phyloP scores from a whole-genome alignment of 2,113 vertebrate species.

The Malurus cyaneus region DNA sequence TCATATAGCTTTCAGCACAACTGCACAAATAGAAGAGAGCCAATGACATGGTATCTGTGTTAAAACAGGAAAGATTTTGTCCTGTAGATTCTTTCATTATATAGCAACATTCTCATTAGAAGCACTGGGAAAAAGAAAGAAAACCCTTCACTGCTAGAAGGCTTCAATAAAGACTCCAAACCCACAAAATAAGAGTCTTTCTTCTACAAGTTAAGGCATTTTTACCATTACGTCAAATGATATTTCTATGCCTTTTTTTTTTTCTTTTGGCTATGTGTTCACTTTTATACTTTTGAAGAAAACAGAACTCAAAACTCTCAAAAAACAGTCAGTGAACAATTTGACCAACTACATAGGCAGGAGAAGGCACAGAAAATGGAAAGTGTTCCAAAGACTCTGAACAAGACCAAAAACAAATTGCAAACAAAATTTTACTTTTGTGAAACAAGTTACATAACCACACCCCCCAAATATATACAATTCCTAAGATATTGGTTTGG shows the following conservation, averaged over 20 bases:
- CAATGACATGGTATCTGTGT: slow-evolving; percentile 17
- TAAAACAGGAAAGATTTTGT: slow-evolving; percentile 44
- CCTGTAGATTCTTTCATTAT: slow-evolving; percentile 19
- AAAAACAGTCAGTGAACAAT: not conserved
- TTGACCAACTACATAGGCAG: not conserved
- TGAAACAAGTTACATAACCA: not conserved
- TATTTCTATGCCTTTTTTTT: not conserved
- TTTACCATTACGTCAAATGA: not conserved
- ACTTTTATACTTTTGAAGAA: not conserved
- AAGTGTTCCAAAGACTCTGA: not conserved
- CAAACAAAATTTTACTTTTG: not conserved
- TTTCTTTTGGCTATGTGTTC: not conserved
- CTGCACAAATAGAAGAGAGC: not conserved
- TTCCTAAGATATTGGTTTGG: not conserved
- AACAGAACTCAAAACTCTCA: not conserved
- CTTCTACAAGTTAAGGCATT: not conserved
- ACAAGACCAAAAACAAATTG: not conserved
- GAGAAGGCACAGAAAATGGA: not conserved
- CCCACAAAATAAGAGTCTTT: not conserved
- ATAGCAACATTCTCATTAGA: not conserved
- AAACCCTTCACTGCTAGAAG: not conserved
- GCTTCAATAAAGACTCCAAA: slow-evolving; percentile 6
- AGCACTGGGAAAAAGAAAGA: slow-evolving; percentile 12
- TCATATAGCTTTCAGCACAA: slow-evolving; percentile 33
- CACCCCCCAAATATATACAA: not conserved